A percentile compares a stretch with the other conserved stretches of the same genome.
Conservation (phyloP, 2,888 invertebrate genomes). For the Orthosia gracilis region DNA sequence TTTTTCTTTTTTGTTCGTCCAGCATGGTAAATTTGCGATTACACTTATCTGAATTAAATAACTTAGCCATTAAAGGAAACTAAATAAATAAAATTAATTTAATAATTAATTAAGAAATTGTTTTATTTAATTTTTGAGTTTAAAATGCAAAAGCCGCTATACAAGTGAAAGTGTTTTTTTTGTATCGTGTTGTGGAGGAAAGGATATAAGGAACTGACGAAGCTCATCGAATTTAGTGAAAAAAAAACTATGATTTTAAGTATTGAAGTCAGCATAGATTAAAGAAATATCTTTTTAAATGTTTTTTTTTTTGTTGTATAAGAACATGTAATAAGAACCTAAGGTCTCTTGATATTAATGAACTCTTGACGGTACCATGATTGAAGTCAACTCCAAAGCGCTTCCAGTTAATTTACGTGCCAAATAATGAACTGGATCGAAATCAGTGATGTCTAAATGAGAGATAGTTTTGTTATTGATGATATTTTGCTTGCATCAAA, state of each 20-base stretch:
- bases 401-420: neutral
- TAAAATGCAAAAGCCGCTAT: neutral
- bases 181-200: neutral
- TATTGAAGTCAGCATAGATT: too few species aligned
- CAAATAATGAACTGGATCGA: neutral
- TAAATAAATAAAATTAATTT: too few species aligned
- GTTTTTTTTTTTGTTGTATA: too few species aligned
- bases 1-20: neutral
- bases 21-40: neutral
- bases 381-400: neutral
- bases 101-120: too few species aligned
- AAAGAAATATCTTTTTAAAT: too few species aligned
- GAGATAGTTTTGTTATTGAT: neutral
- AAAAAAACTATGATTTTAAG: neutral
- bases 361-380: neutral
- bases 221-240: neutral
- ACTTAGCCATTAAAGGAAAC: neutral
- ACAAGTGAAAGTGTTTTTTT: neutral
- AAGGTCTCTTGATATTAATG: neutral
- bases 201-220: slow-evolving; percentile 11
- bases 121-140: neutral
- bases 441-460: neutral
- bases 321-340: neutral
- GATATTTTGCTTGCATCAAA: neutral
- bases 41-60: neutral